phyloP scores from a whole-genome alignment of 2,888 invertebrate genomes.

The Rotaria sp. region DNA sequence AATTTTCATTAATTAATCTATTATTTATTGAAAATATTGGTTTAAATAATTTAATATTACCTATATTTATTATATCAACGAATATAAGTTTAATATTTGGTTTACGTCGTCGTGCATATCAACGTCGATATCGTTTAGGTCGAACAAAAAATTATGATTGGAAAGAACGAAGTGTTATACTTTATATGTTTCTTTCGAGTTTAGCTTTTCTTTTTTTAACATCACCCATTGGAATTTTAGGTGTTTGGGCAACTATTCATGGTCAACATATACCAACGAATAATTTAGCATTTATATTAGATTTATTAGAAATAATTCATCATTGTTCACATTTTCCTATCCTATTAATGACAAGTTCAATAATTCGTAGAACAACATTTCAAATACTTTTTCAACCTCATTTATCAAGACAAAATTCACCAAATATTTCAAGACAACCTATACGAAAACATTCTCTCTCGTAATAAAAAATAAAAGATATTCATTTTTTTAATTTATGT shows the following conservation, averaged over 20 bases:
- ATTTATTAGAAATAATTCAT: background rate
- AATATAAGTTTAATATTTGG: background rate
- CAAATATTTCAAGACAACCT: background rate
- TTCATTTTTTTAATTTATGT: too few species aligned
- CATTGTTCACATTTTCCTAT: constrained; percentile 31
- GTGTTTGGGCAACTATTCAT: background rate
- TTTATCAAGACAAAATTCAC: background rate
- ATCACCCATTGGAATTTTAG: background rate
- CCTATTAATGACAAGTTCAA: constrained; percentile 3
- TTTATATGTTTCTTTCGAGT: constrained; percentile 17
- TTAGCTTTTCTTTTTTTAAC: background rate
- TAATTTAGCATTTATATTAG: background rate
- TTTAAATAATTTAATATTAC: background rate
- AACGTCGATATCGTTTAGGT: background rate
- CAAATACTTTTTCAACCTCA: background rate
- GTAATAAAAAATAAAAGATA: too few species aligned
- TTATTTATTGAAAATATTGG: constrained; percentile 30
- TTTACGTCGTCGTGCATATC: background rate
- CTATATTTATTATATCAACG: background rate
- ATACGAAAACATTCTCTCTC: too few species aligned
- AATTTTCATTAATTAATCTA: background rate
- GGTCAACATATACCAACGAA: background rate
- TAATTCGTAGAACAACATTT: background rate
- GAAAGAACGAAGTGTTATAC: constrained; percentile 17
- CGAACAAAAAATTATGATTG: background rate